Percentiles rank a stretch among this genome's conserved stretches.
Evolutionary conservation across 1,140 invertebrate species (phyloP).

Genomic region (Spodoptera frugiperda): DNA sequence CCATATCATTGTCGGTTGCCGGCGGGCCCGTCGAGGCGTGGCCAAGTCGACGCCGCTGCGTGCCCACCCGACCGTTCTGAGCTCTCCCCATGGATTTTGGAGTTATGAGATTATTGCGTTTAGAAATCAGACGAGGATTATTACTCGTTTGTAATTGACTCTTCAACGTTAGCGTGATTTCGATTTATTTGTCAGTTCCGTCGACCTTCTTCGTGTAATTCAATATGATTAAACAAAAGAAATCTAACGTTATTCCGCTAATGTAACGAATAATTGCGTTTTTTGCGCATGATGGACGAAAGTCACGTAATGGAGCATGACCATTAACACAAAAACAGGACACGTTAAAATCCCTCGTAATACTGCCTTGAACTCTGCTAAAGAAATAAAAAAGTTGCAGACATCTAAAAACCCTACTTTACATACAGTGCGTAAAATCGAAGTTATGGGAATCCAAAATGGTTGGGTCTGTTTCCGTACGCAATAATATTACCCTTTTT

Average conservation of each 20-base stretch:
- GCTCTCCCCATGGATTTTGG: slow-evolving; percentile 53
- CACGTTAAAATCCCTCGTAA: not conserved
- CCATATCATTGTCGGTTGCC: slow-evolving; percentile 53
- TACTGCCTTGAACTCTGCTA: slow-evolving; percentile 19
- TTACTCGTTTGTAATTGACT: slow-evolving; percentile 19
- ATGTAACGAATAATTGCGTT: slow-evolving; percentile 13
- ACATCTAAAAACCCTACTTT: slow-evolving; percentile 38
- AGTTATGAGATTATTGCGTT: slow-evolving; percentile 55
- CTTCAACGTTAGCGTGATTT: slow-evolving; percentile 23
- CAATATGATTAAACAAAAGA: slow-evolving; percentile 30
- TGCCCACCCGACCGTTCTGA: slow-evolving; percentile 56
- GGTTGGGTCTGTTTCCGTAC: slow-evolving; percentile 15
- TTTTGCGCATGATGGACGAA: not conserved
- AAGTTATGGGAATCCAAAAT: slow-evolving; percentile 26
- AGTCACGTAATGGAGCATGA: slow-evolving; percentile 21
- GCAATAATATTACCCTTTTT: too few species aligned
- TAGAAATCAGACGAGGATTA: slow-evolving; percentile 31
- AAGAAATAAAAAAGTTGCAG: slow-evolving; percentile 36
- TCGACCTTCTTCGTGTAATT: slow-evolving; percentile 14
- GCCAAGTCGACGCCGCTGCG: slow-evolving; percentile 45
- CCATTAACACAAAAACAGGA: slow-evolving; percentile 13
- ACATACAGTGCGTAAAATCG: slow-evolving; percentile 34
- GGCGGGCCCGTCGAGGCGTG: slow-evolving; percentile 56
- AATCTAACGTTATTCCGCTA: slow-evolving; percentile 6
- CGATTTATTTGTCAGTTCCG: slow-evolving; percentile 9